Evolutionary conservation across 2,888 invertebrate genomes (phyloP), one percentile per base, ranked within the genome.

Genomic region (Spisula subtruncata): DNA sequence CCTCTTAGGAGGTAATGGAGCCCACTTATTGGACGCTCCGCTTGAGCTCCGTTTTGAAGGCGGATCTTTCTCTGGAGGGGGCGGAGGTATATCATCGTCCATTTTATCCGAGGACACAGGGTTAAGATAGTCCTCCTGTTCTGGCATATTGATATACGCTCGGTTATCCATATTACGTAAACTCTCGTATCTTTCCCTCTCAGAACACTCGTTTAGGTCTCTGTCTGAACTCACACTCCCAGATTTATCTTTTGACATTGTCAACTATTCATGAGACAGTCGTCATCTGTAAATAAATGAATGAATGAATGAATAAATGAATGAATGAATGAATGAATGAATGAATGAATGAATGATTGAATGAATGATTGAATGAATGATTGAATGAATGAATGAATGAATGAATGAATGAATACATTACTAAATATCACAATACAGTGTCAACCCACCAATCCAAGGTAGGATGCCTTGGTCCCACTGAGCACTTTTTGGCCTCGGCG

Each of bases 121-220:
- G 84, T 88, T 88, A 18, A 90, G 56, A 18, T 90, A 90, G 46
- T 90, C 88, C 18, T 82, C 85, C 46, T 66, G 86, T 25, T 83
- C 89, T 0, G 80, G 56, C 75, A 87, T 88, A 75, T 90, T 90
- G 20, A 84, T 86, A 81, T 90, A 90, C 29, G 88, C 88, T 51
- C 56, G 80, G n/a, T 81, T 88, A 41, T 90, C 86, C 88, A 88
- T 86, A 25, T 41, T 41, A 6, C 16, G 29, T 35, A 75, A 75
- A 75, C 35, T 25, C 18, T 75, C 75, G 35, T 75, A 75, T 14
- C 32, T 75, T 14, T 75, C 75, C 75, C 25, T 75, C 75, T 75
- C 71, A 10, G 32, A 29, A 29, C 48, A 75, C 41, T 41, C 41
- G 41, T 41, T 41, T 8, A 2, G 2, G 41, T 41, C 41, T 41